phyloP scores from a whole-genome alignment of 2,888 invertebrate genomes.

The Drosophila paranaensis region DNA sequence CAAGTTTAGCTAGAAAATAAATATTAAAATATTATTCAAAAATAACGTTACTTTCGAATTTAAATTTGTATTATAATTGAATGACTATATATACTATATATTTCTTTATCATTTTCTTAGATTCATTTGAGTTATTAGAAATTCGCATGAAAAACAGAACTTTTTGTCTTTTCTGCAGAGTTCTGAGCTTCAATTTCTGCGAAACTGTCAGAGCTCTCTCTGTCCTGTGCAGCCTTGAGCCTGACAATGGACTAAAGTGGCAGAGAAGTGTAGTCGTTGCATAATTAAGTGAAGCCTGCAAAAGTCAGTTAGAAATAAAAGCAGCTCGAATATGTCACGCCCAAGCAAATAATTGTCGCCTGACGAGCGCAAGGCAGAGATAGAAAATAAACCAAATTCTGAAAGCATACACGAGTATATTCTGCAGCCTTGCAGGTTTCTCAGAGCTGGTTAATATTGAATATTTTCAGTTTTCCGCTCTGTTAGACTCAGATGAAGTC shows the following conservation, averaged over 20 bases:
- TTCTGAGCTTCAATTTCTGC: background rate
- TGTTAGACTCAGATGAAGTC: too few relatives aligned
- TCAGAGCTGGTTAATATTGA: background rate
- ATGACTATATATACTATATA: too few relatives aligned
- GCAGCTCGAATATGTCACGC: background rate
- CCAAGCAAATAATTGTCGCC: background rate
- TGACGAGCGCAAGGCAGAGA: background rate
- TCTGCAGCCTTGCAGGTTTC: background rate
- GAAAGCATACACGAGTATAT: too few relatives aligned
- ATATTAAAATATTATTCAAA: background rate
- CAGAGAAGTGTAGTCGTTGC: background rate
- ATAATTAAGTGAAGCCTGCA: conserved; percentile 6
- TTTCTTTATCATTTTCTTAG: too few relatives aligned
- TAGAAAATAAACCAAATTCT: background rate
- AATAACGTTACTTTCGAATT: too few relatives aligned
- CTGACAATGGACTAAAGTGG: background rate
- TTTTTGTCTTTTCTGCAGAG: background rate
- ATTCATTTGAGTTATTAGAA: background rate
- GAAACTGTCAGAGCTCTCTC: background rate
- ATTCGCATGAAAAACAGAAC: background rate
- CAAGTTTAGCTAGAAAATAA: too few relatives aligned
- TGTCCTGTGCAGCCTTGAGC: background rate
- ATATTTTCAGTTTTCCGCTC: background rate
- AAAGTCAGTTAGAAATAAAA: background rate
- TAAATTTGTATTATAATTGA: too few relatives aligned